Conservation (phyloP, 2,113 vertebrate species). For the Salvator merianae region DNA sequence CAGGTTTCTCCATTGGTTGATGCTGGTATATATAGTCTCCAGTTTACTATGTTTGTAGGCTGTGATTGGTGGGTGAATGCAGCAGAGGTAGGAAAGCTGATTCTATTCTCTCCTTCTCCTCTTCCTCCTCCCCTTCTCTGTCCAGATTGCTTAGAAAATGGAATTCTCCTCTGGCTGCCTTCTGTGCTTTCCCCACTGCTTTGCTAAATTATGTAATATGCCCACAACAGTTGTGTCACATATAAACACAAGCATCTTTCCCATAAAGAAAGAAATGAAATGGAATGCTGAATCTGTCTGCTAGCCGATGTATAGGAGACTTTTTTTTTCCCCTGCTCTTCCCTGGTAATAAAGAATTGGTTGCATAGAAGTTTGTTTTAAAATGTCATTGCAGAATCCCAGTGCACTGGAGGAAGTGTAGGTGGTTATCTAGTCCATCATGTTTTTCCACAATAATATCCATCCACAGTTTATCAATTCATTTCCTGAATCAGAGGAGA, state of each 20-base stretch:
- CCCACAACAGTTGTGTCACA: neutral
- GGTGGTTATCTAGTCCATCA: neutral
- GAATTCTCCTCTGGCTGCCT: neutral
- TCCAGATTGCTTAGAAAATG: neutral
- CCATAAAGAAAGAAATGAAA: neutral
- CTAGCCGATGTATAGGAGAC: neutral
- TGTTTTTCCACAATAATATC: neutral
- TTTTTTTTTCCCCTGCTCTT: neutral
- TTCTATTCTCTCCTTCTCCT: too few relatives aligned
- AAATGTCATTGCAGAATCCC: neutral
- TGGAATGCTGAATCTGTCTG: neutral
- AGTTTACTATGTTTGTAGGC: too few relatives aligned
- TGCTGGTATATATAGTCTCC: too few relatives aligned
- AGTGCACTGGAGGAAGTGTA: neutral
- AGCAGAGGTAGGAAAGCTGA: too few relatives aligned
- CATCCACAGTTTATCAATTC: slow-evolving; percentile 29
- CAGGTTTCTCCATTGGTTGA: too few relatives aligned
- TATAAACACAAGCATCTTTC: neutral
- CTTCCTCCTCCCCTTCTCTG: too few relatives aligned
- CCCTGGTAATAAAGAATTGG: neutral
- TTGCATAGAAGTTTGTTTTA: neutral
- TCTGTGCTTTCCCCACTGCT: neutral
- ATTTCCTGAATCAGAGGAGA: slow-evolving; percentile 30
- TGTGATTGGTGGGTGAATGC: too few relatives aligned
- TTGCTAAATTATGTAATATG: neutral